Conservation (phyloP, 1,140 invertebrate genomes). For the Acromyrmex charruanus region DNA sequence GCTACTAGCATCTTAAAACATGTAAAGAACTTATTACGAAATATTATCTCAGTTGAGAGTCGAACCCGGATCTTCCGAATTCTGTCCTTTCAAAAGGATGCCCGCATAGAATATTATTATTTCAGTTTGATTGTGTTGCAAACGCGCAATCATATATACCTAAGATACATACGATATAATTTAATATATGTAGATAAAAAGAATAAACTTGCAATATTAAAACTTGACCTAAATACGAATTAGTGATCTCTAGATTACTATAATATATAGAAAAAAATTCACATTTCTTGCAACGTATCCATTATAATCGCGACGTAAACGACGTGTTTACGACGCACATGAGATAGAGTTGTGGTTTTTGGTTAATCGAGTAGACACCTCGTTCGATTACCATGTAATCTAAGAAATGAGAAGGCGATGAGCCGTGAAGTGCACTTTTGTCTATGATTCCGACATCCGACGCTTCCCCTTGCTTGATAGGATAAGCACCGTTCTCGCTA, state of each 20-base stretch:
- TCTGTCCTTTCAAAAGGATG: too few species aligned
- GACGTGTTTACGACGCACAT: conserved; percentile 18
- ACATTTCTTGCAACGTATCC: not conserved
- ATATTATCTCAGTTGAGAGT: too few species aligned
- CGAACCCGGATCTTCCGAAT: too few species aligned
- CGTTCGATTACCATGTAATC: conserved; percentile 42
- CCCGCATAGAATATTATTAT: too few species aligned
- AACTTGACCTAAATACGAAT: not conserved
- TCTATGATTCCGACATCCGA: conserved; percentile 17
- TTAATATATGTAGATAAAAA: not conserved
- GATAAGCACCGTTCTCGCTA: not conserved
- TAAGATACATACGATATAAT: too few species aligned
- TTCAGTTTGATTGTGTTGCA: too few species aligned
- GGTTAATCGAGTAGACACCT: conserved; percentile 40
- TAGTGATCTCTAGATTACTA: not conserved
- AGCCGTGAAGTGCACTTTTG: conserved; percentile 52
- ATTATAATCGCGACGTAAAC: conserved; percentile 24
- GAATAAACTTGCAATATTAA: not conserved
- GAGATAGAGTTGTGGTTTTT: conserved; percentile 29
- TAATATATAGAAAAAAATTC: not conserved
- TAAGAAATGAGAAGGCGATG: conserved; percentile 49
- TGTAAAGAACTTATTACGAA: too few species aligned
- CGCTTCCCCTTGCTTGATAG: conserved; percentile 28
- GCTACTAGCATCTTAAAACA: too few species aligned
- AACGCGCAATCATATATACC: too few species aligned